Base-by-base conservation (phyloP, 2,888 invertebrate species). In the Sussaba pulchella region DNA sequence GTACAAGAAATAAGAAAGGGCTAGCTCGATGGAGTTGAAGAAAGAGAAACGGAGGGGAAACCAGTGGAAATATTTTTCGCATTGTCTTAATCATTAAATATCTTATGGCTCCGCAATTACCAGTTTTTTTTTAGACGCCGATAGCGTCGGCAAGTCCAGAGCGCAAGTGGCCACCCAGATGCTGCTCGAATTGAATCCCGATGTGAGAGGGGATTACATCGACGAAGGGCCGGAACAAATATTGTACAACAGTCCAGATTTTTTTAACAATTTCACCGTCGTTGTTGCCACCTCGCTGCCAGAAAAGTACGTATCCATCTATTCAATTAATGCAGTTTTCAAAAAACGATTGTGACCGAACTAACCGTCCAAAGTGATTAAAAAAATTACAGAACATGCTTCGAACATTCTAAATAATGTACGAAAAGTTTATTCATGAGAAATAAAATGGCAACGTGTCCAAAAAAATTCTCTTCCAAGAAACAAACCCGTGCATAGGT, bases 201-300 rank as follows among this genome's bases (percentile, higher is more conserved):
- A 99, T 91, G 99, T 98, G 0, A 95, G 96, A 88, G 99, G 99
- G 0, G 97, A 98, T 92, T 97, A 96, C 88, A 96, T 99, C 26
- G 98, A 98, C 88, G 98, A 99, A 93, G 95, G 96, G 81, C 94
- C 96, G 39, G 97, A 98, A 87, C 96, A 96, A 90, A 94, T 99
- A 78, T 93, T 99, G 67, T 94, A 95, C 80, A 96, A 97, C 89
- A 97, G 97, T 86, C 96, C 98, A 10, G 96, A 96, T 73, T 98
- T 98, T 92, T 98, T 99, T 90, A 95, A 96, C 80, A 94, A 95
- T 71, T 99, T 99, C 88, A 95, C 95, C 87, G 95, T 99, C 43
- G 98, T 99, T 2, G 95, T 99, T 87, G 97, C 96, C 26, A 96
- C 96, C 67, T 94, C 95, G 64, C 90, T 98, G 52, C 93, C 94